Conservation (phyloP, 2,113 vertebrate species). For the Thalassoma bifasciatum region DNA sequence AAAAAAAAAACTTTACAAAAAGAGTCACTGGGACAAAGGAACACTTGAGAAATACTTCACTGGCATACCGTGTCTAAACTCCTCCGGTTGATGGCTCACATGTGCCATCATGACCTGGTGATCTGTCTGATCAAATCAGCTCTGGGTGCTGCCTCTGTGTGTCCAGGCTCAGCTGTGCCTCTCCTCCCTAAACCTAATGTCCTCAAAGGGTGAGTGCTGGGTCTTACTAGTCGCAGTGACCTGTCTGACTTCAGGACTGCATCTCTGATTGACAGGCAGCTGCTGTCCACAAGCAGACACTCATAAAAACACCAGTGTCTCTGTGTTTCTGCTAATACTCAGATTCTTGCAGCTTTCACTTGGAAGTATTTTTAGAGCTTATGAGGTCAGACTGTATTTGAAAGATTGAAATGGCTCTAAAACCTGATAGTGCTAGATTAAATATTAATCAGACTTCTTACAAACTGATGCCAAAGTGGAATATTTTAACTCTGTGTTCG, state of each 20-base stretch:
- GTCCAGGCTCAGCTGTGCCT: constrained; percentile 67
- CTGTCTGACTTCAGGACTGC: constrained; percentile 52
- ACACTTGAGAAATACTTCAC: constrained; percentile 2
- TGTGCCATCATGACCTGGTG: constrained; percentile 41
- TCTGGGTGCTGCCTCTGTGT: constrained; percentile 45
- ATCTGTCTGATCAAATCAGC: constrained; percentile 67
- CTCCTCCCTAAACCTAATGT: constrained; percentile 50
- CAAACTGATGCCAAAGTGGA: constrained; percentile 1
- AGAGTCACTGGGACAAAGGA: background rate
- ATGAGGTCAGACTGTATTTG: background rate
- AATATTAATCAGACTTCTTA: background rate
- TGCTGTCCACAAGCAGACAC: constrained; percentile 30
- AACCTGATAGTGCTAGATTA: background rate
- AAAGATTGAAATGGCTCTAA: background rate
- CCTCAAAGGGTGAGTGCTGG: constrained; percentile 30
- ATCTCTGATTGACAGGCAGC: constrained; percentile 55
- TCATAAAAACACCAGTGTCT: background rate
- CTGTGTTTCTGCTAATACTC: background rate
- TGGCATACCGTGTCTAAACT: constrained; percentile 22
- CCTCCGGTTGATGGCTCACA: constrained; percentile 16
- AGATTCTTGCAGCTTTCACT: background rate
- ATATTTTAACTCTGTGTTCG: background rate
- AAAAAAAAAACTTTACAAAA: no score
- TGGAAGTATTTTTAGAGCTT: background rate
- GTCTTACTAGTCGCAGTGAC: constrained; percentile 58